These are phyloP conservation scores for Conus ventricosus DNA, from an alignment of 1,140 invertebrate genomes.

Conservation along the genomic window DNA sequence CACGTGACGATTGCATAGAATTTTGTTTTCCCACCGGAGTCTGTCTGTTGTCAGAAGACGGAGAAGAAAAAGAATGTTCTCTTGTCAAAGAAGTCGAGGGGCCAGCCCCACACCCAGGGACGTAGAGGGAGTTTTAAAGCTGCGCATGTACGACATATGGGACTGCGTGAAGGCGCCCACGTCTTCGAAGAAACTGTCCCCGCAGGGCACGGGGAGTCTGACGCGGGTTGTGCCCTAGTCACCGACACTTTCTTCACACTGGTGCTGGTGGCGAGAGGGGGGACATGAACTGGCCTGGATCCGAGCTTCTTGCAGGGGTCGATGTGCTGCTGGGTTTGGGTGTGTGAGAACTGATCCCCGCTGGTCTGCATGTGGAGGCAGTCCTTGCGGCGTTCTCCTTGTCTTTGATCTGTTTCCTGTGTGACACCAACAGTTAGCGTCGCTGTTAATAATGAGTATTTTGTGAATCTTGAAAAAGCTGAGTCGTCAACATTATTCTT, in stretches of 20 bases:
- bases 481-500: too few species aligned
- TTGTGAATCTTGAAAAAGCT: neutral
- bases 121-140: neutral
- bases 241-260: conserved; percentile 39
- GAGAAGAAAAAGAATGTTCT: neutral
- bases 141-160: conserved; percentile 56
- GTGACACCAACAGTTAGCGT: neutral
- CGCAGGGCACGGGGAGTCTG: conserved; percentile 64
- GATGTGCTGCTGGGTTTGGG: conserved; percentile 16
- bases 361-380: neutral
- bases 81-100: neutral
- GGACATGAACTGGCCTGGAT: conserved; percentile 30
- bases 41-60: neutral
- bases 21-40: neutral
- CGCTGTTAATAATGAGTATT: neutral
- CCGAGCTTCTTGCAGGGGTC: neutral
- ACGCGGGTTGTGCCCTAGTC: neutral
- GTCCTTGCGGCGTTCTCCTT: conserved; percentile 27
- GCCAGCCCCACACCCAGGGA: neutral
- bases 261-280: conserved; percentile 29
- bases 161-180: conserved; percentile 56
- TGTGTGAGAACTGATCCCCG: neutral
- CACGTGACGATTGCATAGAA: neutral
- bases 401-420: conserved; percentile 49
- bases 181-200: conserved; percentile 70